These are phyloP conservation scores for Anguilla pacifica DNA, from an alignment of 2,797 vertebrate species.

Conservation along the genomic window DNA sequence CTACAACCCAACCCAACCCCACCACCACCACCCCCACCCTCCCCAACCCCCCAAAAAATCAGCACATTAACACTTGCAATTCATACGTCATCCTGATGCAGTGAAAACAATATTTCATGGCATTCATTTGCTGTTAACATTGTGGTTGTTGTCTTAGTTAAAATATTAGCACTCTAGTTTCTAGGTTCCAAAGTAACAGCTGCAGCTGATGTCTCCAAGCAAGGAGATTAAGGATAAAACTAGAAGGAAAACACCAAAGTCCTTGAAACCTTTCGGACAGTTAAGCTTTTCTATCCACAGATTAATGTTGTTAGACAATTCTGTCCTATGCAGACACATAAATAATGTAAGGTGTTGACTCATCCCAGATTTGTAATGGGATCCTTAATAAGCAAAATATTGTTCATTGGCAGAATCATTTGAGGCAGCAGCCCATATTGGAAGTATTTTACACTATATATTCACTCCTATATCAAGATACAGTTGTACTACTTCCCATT, in stretches of 20 bases:
- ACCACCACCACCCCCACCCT: background rate
- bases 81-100: background rate
- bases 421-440: background rate
- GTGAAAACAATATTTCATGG: background rate
- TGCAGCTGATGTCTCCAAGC: background rate
- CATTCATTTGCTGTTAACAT: background rate
- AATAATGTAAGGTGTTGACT: background rate
- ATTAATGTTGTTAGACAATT: background rate
- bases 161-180: background rate
- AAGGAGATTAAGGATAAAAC: background rate
- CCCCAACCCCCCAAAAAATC: background rate
- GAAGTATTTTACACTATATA: background rate
- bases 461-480: background rate
- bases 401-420: background rate
- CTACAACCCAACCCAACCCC: background rate
- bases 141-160: background rate
- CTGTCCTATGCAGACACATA: background rate
- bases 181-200: background rate
- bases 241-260: background rate
- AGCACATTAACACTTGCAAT: background rate
- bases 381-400: background rate
- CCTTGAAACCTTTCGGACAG: background rate
- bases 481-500: background rate
- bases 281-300: background rate
- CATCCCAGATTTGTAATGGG: background rate